phyloP scores from a whole-genome alignment of 2,797 vertebrate genomes.

The Leucoraja ocellata region DNA sequence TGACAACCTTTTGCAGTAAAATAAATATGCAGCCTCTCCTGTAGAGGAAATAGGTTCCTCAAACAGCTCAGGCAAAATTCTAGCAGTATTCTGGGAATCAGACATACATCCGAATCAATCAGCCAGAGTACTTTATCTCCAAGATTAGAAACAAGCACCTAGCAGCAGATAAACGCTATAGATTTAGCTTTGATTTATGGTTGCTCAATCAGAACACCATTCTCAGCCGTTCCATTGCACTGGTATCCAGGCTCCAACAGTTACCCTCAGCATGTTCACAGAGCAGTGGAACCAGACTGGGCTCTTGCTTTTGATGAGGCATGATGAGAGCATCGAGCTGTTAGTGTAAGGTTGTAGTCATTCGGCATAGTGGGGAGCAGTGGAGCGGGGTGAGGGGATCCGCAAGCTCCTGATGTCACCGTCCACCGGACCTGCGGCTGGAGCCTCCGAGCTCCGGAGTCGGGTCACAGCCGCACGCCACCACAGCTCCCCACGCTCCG shows the following conservation, averaged over 20 bases:
- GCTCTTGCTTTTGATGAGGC: background rate
- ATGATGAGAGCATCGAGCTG: too few species aligned
- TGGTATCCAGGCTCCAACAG: background rate
- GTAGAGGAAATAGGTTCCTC: background rate
- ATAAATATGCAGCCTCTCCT: background rate
- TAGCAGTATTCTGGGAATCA: background rate
- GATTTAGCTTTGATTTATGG: background rate
- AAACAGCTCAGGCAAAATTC: background rate
- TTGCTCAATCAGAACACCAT: background rate
- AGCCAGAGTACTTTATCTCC: slow-evolving; percentile 9
- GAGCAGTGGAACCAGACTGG: too few species aligned
- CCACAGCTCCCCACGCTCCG: too few species aligned
- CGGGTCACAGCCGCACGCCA: too few species aligned
- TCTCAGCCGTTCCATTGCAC: background rate
- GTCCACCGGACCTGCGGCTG: too few species aligned
- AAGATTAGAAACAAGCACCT: background rate
- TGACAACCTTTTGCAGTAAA: background rate
- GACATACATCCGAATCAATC: slow-evolving; percentile 11
- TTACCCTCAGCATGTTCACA: background rate
- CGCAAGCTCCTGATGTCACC: too few species aligned
- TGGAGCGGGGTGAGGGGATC: background rate
- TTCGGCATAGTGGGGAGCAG: background rate
- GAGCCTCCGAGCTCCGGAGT: too few species aligned
- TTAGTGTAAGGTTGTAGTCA: background rate
- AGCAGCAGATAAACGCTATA: slow-evolving; percentile 14